Evolutionary conservation across 2,888 invertebrate genomes (phyloP).

Genomic region (Diogma glabrata): DNA sequence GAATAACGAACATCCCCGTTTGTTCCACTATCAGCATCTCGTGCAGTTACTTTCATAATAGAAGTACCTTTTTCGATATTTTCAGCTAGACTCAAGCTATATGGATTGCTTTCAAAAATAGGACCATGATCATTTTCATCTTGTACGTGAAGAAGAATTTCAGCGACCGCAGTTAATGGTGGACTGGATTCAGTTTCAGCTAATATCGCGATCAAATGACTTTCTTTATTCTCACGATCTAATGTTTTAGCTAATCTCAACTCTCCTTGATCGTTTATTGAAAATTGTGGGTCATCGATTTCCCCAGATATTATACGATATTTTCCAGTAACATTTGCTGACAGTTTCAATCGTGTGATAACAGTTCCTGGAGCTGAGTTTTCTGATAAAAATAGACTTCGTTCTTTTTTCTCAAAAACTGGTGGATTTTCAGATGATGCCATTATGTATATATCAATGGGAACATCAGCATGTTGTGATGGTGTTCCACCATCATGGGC

Average conservation of each 20-base stretch:
- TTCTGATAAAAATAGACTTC: constrained; percentile 72
- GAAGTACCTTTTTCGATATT: constrained; percentile 68
- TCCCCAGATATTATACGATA: constrained; percentile 51
- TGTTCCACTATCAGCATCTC: constrained; percentile 56
- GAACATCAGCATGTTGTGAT: constrained; percentile 67
- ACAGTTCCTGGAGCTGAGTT: constrained; percentile 54
- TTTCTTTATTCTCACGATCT: constrained; percentile 60
- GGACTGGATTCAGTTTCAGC: constrained; percentile 63
- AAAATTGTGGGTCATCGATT: constrained; percentile 52
- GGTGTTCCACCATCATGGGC: constrained; percentile 71
- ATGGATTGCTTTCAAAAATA: constrained; percentile 72
- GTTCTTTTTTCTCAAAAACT: constrained; percentile 57
- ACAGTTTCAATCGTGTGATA: constrained; percentile 54
- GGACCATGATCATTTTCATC: constrained; percentile 89
- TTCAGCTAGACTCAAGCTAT: constrained; percentile 67
- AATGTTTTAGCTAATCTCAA: constrained; percentile 60
- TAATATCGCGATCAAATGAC: constrained; percentile 57
- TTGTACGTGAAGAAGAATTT: constrained; percentile 65
- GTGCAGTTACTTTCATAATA: constrained; percentile 52
- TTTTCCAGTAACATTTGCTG: constrained; percentile 48
- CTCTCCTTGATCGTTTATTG: constrained; percentile 59
- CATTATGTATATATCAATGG: constrained; percentile 70
- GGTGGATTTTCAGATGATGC: constrained; percentile 58
- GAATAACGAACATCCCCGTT: constrained; percentile 78
- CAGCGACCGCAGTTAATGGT: constrained; percentile 54